A percentile compares a stretch with the other conserved stretches of the same genome.
Evolutionary conservation across 1,140 invertebrate species (phyloP).

Genomic region (Pogonognathellus flavescens): DNA sequence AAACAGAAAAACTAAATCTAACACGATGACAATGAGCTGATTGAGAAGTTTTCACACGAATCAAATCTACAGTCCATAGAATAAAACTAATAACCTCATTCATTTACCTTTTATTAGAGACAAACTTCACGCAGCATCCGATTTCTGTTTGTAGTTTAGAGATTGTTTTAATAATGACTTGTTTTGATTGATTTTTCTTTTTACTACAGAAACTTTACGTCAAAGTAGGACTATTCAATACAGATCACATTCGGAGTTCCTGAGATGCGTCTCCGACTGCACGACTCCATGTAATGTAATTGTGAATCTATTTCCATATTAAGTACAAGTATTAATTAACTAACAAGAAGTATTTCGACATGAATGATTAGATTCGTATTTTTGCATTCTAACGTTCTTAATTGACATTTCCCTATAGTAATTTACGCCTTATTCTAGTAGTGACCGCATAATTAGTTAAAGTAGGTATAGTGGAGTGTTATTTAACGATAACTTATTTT

Average conservation of each 20-base stretch:
- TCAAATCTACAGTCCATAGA: no score
- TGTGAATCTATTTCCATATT: background rate
- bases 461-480: background rate
- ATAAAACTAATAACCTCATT: no score
- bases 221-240: background rate
- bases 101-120: no score
- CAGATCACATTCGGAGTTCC: slow-evolving; percentile 32
- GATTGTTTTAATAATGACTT: no score
- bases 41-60: no score
- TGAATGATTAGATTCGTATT: background rate
- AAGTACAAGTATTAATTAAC: background rate
- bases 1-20: no score
- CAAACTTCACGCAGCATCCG: no score
- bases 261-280: slow-evolving; percentile 7
- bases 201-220: background rate
- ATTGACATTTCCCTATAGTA: background rate
- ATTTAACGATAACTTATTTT: background rate
- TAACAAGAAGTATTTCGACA: background rate
- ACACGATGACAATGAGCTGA: no score
- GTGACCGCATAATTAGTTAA: background rate
- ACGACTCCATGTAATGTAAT: background rate
- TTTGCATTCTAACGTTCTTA: background rate
- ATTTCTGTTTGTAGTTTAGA: no score
- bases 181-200: background rate
- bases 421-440: background rate